Conservation (phyloP, 1,140 invertebrate genomes). For the Drosophila rufa region DNA sequence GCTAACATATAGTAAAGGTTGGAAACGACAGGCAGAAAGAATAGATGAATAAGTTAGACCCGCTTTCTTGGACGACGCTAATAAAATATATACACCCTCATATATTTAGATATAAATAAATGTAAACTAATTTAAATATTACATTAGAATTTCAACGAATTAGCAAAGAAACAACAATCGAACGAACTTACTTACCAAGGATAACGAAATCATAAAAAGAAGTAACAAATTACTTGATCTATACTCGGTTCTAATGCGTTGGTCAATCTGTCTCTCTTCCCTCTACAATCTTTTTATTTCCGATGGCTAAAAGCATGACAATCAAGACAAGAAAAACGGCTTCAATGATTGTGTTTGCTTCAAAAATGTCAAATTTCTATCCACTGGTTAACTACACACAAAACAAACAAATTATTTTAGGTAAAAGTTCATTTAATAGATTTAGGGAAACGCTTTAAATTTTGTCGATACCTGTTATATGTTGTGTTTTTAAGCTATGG, state of each 20-base stretch:
- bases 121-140: conserved; percentile 41
- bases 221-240: conserved; percentile 22
- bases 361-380: conserved; percentile 11
- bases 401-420: conserved; percentile 9
- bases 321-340: conserved; percentile 63
- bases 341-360: conserved; percentile 52
- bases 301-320: conserved; percentile 78
- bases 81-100: conserved; percentile 40
- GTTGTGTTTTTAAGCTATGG: conserved; percentile 64
- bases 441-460: conserved; percentile 20
- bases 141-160: conserved; percentile 78
- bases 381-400: conserved; percentile 50
- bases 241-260: conserved; percentile 13
- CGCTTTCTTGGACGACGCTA: conserved; percentile 36
- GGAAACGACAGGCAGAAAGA: conserved; percentile 20
- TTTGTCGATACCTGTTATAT: conserved; percentile 52
- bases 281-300: conserved; percentile 14
- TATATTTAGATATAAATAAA: conserved; percentile 36
- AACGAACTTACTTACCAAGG: conserved; percentile 67
- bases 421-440: conserved; percentile 11
- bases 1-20: conserved; percentile 31
- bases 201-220: conserved; percentile 23
- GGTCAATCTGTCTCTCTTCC: conserved; percentile 24
- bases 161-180: conserved; percentile 69
- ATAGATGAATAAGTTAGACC: conserved; percentile 6